These are phyloP conservation scores for Mystacides longicornis DNA, from an alignment of 2,888 invertebrate genomes.

Conservation along the genomic window DNA sequence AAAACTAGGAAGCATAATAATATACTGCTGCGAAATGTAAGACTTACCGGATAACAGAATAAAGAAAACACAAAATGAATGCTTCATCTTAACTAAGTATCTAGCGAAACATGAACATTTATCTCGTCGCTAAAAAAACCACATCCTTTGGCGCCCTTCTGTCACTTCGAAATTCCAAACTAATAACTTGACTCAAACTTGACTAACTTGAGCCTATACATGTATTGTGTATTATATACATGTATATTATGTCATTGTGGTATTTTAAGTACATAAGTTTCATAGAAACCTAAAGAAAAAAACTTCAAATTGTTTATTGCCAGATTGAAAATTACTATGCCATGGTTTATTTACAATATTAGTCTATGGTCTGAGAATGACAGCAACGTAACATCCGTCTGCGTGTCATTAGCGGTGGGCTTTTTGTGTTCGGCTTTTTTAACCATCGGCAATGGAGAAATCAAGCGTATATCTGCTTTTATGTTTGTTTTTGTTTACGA, in stretches of 20 bases:
- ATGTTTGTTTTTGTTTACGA: slow-evolving; percentile 6
- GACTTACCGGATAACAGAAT: slow-evolving; percentile 1
- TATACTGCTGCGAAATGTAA: not conserved
- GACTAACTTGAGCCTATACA: no score
- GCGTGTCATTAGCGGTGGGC: slow-evolving; percentile 18
- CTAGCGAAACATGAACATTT: no score
- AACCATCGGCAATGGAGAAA: slow-evolving; percentile 18
- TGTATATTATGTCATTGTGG: no score
- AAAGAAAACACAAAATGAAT: not conserved
- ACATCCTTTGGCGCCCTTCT: slow-evolving; percentile 1
- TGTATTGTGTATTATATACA: no score
- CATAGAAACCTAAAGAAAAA: no score
- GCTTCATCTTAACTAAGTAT: slow-evolving; percentile 1
- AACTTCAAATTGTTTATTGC: no score
- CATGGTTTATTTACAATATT: no score
- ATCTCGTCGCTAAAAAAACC: no score
- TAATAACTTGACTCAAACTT: no score
- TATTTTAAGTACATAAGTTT: no score
- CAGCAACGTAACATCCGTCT: slow-evolving; percentile 16
- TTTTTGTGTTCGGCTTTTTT: not conserved
- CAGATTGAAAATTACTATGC: no score
- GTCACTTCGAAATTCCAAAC: not conserved
- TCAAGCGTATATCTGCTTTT: slow-evolving; percentile 15
- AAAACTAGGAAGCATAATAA: no score
- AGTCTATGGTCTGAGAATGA: not conserved